phyloP scores from a whole-genome alignment of 2,113 vertebrate genomes.

The Eretmochelys imbricata region DNA sequence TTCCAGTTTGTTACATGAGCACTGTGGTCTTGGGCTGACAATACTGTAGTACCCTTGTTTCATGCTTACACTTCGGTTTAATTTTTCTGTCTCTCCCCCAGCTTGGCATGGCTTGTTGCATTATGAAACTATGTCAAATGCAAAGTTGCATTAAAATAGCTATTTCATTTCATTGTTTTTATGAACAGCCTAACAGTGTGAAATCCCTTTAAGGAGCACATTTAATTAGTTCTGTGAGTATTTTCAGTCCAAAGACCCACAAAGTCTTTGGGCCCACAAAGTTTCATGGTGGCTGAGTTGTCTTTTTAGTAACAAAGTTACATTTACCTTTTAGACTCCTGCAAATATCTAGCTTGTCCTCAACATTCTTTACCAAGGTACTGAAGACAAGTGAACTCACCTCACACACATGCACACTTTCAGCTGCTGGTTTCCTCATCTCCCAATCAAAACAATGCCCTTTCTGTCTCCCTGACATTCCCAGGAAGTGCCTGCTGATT shows the following conservation, averaged over 20 bases:
- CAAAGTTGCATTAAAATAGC: slow-evolving; percentile 56
- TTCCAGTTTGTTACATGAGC: not conserved
- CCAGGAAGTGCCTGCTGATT: not conserved
- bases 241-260: not conserved
- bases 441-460: not conserved
- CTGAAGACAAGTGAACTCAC: not conserved
- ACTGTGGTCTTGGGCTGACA: not conserved
- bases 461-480: not conserved
- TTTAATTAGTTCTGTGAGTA: slow-evolving; percentile 37
- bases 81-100: not conserved
- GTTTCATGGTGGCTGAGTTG: not conserved
- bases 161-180: slow-evolving; percentile 41
- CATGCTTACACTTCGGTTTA: not conserved
- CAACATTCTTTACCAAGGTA: not conserved
- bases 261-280: not conserved
- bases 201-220: slow-evolving; percentile 41
- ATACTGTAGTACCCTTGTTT: slow-evolving; percentile 19
- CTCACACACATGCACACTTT: not conserved
- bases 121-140: slow-evolving; percentile 32
- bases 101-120: slow-evolving; percentile 51
- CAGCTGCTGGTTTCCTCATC: not conserved
- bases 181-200: slow-evolving; percentile 47
- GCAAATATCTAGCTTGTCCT: not conserved
- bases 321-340: not conserved
- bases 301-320: not conserved